A percentile compares a stretch with the other conserved stretches of the same genome.
Conservation (phyloP, 1,140 invertebrate species). For the Ceratosolen solmsi region DNA sequence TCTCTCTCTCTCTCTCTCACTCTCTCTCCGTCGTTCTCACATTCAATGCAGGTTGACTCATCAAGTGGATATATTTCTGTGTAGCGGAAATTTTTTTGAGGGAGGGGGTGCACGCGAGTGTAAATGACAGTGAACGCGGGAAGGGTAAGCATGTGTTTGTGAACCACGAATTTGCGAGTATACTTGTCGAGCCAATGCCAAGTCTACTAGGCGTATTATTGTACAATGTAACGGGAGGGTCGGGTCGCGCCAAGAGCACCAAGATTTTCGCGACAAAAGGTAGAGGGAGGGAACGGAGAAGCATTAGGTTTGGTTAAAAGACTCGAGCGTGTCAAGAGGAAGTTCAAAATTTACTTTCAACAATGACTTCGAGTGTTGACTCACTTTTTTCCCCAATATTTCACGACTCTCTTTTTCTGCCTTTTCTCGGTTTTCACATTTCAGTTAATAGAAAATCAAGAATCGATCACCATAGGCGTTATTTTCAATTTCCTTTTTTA, state of each 20-base stretch:
- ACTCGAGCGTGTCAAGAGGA: constrained; percentile 18
- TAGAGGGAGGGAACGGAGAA: not conserved
- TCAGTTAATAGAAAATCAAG: constrained; percentile 5
- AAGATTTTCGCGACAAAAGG: constrained; percentile 9
- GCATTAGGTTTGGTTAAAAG: constrained; percentile 37
- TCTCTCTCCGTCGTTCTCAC: not conserved
- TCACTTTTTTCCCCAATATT: not conserved
- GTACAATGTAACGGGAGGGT: not conserved
- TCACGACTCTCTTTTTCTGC: not conserved
- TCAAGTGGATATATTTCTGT: not conserved
- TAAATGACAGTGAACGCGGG: not conserved
- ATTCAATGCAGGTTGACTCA: not conserved
- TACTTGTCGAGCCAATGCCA: not conserved
- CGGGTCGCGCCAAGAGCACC: not conserved
- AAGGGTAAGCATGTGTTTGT: not conserved
- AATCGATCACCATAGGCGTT: not conserved
- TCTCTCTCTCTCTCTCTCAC: not conserved
- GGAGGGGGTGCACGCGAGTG: not conserved
- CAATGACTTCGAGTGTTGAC: constrained; percentile 37
- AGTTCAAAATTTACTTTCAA: constrained; percentile 42
- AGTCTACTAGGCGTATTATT: constrained; percentile 1
- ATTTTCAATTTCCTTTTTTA: not conserved
- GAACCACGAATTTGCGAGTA: not conserved
- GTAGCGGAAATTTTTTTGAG: not conserved
- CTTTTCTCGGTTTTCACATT: not conserved